These are phyloP conservation scores for Bombus ignitus DNA, from an alignment of 1,140 invertebrate species.

Conservation along the genomic window DNA sequence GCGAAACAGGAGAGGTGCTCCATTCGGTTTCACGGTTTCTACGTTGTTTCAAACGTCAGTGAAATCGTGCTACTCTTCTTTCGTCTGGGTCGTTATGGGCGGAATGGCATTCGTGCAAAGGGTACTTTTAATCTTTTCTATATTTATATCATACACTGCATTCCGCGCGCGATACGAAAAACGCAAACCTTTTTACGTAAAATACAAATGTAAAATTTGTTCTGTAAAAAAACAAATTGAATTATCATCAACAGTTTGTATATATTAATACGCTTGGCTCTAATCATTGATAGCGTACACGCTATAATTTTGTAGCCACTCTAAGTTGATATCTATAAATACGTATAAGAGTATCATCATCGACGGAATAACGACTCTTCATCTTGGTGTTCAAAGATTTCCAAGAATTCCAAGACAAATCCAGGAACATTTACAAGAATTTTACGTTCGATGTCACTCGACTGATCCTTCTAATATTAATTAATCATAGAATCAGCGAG, in stretches of 20 bases:
- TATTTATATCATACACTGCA: background rate
- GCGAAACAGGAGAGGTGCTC: background rate
- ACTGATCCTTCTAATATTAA: background rate
- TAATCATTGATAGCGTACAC: no score
- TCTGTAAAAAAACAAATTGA: no score
- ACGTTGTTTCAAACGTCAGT: background rate
- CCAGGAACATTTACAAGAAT: background rate
- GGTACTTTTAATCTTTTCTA: background rate
- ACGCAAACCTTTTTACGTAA: no score
- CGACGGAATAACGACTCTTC: no score
- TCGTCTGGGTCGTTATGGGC: background rate
- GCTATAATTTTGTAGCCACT: no score
- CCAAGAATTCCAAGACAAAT: background rate
- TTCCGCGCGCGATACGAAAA: no score
- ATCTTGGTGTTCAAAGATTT: conserved; percentile 1
- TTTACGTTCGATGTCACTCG: no score
- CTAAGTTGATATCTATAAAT: no score
- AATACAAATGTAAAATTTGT: no score
- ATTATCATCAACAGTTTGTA: no score
- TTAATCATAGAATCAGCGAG: background rate
- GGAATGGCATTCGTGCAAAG: background rate
- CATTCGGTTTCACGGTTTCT: background rate
- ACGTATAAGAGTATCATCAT: no score
- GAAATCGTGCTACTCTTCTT: background rate
- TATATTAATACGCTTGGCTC: no score